Percentiles rank a stretch among this genome's conserved stretches.
phyloP scores from a whole-genome alignment of 2,888 invertebrate species.

The Trachelus troglodyta region DNA sequence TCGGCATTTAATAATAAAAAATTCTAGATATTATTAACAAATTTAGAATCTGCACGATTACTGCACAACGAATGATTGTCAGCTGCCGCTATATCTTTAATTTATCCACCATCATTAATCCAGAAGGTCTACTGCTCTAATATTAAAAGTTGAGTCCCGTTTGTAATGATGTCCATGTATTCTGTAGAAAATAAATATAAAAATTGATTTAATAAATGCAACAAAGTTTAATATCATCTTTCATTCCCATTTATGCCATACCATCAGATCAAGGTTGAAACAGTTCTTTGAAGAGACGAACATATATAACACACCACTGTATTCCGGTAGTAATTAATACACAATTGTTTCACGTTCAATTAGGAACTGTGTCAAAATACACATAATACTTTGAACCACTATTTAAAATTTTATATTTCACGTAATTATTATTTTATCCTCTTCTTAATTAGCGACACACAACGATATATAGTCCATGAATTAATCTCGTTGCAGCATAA shows the following conservation, averaged over 20 bases:
- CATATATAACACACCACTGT: background rate
- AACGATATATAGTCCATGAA: background rate
- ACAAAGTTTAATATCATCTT: background rate
- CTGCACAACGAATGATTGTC: background rate
- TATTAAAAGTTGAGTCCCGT: background rate
- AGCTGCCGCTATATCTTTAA: background rate
- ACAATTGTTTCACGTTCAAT: background rate
- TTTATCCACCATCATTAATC: background rate
- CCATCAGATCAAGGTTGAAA: background rate
- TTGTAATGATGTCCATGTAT: background rate
- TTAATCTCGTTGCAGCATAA: background rate
- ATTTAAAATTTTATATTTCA: background rate
- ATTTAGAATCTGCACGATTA: background rate
- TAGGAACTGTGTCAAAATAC: background rate
- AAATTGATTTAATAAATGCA: background rate
- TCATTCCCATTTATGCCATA: background rate
- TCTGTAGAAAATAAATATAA: background rate
- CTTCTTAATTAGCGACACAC: background rate
- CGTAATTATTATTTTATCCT: background rate
- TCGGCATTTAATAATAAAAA: background rate
- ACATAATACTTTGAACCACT: background rate
- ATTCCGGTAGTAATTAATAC: background rate
- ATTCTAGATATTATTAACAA: background rate
- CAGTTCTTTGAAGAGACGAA: background rate
- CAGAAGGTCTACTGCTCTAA: background rate